A percentile compares a stretch with the other conserved stretches of the same genome.
These are phyloP conservation scores for Sinocyclocheilus anophthalmus DNA, from an alignment of 2,113 vertebrate genomes.

Conservation along the genomic window DNA sequence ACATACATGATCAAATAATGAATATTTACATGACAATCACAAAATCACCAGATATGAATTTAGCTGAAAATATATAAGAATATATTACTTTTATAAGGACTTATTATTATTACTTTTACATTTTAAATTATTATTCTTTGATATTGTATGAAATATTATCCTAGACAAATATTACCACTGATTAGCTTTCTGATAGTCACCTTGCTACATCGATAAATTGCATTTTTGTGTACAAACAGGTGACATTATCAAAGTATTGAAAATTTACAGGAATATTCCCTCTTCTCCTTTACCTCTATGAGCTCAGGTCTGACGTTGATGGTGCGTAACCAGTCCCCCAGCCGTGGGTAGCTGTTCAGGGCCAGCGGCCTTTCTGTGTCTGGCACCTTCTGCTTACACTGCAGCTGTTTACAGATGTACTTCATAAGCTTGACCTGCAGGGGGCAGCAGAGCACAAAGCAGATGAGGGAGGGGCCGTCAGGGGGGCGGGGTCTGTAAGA, in stretches of 20 bases:
- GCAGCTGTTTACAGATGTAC: slow-evolving; percentile 94
- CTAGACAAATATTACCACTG: background rate
- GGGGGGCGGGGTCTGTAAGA: slow-evolving; percentile 29
- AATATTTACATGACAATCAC: no score
- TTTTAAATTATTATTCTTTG: background rate
- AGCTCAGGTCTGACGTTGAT: slow-evolving; percentile 88
- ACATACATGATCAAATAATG: background rate
- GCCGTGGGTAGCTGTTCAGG: slow-evolving; percentile 89
- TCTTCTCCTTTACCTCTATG: slow-evolving; percentile 77
- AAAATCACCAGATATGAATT: background rate
- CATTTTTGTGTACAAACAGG: background rate
- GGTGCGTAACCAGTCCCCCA: slow-evolving; percentile 92
- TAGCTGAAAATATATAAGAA: background rate
- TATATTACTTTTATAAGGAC: no score
- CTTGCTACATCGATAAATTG: background rate
- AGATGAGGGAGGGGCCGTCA: slow-evolving; percentile 58
- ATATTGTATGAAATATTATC: background rate
- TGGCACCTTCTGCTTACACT: slow-evolving; percentile 92
- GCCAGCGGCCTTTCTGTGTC: slow-evolving; percentile 82
- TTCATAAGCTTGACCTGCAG: slow-evolving; percentile 93
- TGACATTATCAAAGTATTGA: background rate
- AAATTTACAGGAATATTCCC: no score
- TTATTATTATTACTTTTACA: background rate
- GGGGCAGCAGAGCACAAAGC: slow-evolving; percentile 65
- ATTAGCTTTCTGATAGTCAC: background rate